These are phyloP conservation scores for Diplodus sargus DNA, from an alignment of 2,797 vertebrate species.

Conservation along the genomic window DNA sequence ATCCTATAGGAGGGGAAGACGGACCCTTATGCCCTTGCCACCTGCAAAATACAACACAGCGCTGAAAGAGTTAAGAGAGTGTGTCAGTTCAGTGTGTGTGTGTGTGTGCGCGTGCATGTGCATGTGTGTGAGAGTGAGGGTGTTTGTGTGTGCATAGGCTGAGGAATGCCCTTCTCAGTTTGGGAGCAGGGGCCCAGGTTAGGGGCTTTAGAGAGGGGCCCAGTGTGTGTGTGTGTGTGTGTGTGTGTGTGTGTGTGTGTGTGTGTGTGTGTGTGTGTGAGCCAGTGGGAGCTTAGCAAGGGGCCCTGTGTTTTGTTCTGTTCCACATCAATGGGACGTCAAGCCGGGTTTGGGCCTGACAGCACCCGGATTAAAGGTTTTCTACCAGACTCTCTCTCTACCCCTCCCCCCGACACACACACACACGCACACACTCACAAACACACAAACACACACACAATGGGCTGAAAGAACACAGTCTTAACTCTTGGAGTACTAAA, in stretches of 20 bases:
- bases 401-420: conserved; percentile 69
- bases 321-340: conserved; percentile 91
- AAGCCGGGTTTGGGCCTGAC: conserved; percentile 89
- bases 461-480: conserved; percentile 83
- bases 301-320: conserved; percentile 89
- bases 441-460: conserved; percentile 56
- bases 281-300: conserved; percentile 79
- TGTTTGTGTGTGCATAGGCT: conserved; percentile 61
- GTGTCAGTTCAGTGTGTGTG: conserved; percentile 68
- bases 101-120: conserved; percentile 59
- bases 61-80: conserved; percentile 80
- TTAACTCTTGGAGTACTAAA: conserved; percentile 88
- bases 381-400: conserved; percentile 85
- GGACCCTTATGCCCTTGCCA: conserved; percentile 65
- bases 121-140: conserved; percentile 53
- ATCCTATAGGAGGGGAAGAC: conserved; percentile 17
- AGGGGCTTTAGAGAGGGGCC: conserved; percentile 75
- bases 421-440: conserved; percentile 32
- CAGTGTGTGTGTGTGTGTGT: conserved; percentile 47
- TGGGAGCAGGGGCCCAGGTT: conserved; percentile 74
- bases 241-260: conserved; percentile 49
- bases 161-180: conserved; percentile 78
- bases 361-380: conserved; percentile 89
- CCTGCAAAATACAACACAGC: conserved; percentile 81
- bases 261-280: conserved; percentile 41